Conservation (phyloP, 2,113 vertebrate species). For the Ardeotis arabs region DNA sequence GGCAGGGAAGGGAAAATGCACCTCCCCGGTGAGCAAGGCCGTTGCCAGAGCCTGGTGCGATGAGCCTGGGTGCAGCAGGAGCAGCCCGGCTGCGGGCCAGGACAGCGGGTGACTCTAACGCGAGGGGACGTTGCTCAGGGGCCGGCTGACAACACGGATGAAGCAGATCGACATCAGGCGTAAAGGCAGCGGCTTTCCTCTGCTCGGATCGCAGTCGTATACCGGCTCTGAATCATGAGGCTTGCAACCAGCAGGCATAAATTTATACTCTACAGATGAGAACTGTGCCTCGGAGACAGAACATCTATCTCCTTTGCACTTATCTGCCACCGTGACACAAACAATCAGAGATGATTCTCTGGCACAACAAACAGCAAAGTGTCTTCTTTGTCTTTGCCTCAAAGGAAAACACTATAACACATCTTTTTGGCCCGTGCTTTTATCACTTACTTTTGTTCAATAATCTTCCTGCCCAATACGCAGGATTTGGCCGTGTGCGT, state of each 20-base stretch:
- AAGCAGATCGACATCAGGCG: not conserved
- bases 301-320: slow-evolving; percentile 74
- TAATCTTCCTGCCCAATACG: slow-evolving; percentile 57
- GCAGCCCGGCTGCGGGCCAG: not conserved
- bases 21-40: fast-evolving
- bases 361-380: slow-evolving; percentile 73
- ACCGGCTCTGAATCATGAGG: slow-evolving; percentile 60
- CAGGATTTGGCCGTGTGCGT: not conserved
- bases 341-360: slow-evolving; percentile 75
- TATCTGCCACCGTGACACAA: slow-evolving; percentile 73
- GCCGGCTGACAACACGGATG: not conserved
- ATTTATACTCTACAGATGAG: slow-evolving; percentile 67
- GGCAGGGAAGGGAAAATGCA: not conserved
- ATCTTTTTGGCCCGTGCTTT: slow-evolving; percentile 60
- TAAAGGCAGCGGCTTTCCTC: slow-evolving; percentile 9
- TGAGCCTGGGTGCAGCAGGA: not conserved
- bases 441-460: slow-evolving; percentile 72
- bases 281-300: slow-evolving; percentile 71
- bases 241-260: slow-evolving; percentile 68
- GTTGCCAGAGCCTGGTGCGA: fast-evolving
- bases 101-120: not conserved
- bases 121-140: not conserved
- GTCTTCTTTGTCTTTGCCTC: slow-evolving; percentile 74
- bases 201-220: slow-evolving; percentile 1
- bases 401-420: slow-evolving; percentile 71